These are phyloP conservation scores for Rhagonycha fulva DNA, from an alignment of 2,888 invertebrate species.

Conservation along the genomic window DNA sequence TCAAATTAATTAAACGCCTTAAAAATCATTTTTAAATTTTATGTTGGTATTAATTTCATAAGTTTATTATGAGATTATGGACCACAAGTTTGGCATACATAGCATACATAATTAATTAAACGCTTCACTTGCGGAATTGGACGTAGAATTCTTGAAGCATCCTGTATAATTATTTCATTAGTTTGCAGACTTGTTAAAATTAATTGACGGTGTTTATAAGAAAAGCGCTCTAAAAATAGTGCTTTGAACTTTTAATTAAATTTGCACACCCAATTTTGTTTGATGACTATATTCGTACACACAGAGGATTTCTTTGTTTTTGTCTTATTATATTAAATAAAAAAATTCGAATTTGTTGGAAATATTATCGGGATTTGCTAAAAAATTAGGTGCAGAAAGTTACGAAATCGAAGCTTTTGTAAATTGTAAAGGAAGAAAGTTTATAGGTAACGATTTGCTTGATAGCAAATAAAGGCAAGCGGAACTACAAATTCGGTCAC, in stretches of 20 bases:
- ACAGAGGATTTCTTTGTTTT: background rate
- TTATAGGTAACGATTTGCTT: background rate
- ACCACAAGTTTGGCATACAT: too few relatives aligned
- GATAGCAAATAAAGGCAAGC: background rate
- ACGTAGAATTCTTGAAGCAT: background rate
- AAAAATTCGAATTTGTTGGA: background rate
- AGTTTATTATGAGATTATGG: too few relatives aligned
- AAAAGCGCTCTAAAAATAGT: background rate
- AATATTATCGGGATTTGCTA: background rate
- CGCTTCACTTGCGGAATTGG: background rate
- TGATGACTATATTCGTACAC: background rate
- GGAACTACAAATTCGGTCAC: background rate
- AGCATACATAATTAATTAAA: background rate
- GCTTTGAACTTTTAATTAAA: background rate
- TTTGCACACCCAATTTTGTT: background rate
- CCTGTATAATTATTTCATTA: background rate
- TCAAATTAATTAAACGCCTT: too few relatives aligned
- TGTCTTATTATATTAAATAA: background rate
- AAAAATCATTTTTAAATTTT: too few relatives aligned
- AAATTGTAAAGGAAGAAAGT: background rate
- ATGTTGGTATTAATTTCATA: too few relatives aligned
- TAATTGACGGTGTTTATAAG: background rate
- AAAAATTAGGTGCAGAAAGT: background rate
- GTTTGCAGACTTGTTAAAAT: background rate
- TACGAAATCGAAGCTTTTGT: background rate